Evolutionary conservation across 2,797 vertebrate species (phyloP).

Genomic region (Synanceia verrucosa): DNA sequence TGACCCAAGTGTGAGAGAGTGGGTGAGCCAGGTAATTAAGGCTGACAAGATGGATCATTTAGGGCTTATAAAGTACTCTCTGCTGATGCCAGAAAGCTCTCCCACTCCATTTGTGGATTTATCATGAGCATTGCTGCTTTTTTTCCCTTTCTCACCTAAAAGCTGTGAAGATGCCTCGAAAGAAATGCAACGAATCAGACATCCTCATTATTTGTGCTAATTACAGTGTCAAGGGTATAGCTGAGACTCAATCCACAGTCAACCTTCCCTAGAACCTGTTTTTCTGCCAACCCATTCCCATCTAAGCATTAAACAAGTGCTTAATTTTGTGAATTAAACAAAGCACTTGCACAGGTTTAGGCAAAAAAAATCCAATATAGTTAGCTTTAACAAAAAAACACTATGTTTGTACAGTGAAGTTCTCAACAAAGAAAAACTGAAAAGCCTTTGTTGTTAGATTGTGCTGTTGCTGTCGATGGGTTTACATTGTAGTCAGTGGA

Average conservation of each 20-base stretch:
- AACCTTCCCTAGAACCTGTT: background rate
- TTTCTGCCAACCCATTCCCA: no score
- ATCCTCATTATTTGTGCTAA: background rate
- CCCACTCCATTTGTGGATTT: slow-evolving; percentile 14
- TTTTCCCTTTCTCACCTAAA: background rate
- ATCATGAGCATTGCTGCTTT: background rate
- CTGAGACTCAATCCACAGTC: background rate
- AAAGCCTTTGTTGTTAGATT: no score
- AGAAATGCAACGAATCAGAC: background rate
- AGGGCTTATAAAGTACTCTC: slow-evolving; percentile 5
- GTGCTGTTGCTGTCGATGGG: no score
- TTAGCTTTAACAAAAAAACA: no score
- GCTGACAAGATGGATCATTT: slow-evolving; percentile 21
- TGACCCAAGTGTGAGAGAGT: slow-evolving; percentile 16
- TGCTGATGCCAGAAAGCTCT: slow-evolving; percentile 17
- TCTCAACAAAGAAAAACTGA: no score
- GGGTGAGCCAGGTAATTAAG: slow-evolving; percentile 18
- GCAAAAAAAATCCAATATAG: no score
- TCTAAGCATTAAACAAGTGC: no score
- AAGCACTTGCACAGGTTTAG: no score
- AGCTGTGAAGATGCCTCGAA: background rate
- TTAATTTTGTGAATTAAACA: no score
- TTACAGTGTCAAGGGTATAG: background rate
- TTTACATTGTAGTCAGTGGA: no score
- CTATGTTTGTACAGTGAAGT: no score